A percentile compares a stretch with the other conserved stretches of the same genome.
These are phyloP conservation scores for Diphyllodes magnificus DNA, from an alignment of 2,113 vertebrate species.

Conservation along the genomic window DNA sequence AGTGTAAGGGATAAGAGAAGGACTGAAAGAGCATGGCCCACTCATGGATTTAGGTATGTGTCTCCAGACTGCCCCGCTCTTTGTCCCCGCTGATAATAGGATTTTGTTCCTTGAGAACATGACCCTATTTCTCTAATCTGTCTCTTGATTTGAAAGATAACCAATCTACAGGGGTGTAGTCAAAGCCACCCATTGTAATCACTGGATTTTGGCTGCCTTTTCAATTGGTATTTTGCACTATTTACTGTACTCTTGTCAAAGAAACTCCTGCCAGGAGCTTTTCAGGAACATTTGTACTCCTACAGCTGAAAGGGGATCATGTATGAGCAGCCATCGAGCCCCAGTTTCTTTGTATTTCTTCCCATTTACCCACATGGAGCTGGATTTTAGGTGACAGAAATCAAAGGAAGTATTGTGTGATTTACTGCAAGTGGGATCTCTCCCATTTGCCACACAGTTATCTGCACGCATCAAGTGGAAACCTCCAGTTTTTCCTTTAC, in stretches of 20 bases:
- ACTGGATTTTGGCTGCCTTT: neutral
- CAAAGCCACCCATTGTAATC: neutral
- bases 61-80: neutral
- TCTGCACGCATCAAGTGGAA: slow-evolving; percentile 22
- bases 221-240: neutral
- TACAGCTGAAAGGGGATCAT: neutral
- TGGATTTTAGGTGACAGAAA: slow-evolving; percentile 13
- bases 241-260: neutral
- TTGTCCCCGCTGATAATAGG: neutral
- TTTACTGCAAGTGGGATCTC: neutral
- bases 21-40: neutral
- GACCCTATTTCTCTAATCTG: neutral
- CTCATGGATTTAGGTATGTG: neutral
- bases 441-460: neutral
- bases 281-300: neutral
- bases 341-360: neutral
- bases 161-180: neutral
- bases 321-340: rapidly evolving
- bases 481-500: slow-evolving; percentile 50
- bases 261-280: neutral
- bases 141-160: neutral
- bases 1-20: neutral
- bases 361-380: neutral
- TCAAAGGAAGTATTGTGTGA: neutral
- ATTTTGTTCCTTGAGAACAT: neutral